Evolutionary conservation across 2,888 invertebrate species (phyloP).

Genomic region (Caenorhabditis auriculariae): DNA sequence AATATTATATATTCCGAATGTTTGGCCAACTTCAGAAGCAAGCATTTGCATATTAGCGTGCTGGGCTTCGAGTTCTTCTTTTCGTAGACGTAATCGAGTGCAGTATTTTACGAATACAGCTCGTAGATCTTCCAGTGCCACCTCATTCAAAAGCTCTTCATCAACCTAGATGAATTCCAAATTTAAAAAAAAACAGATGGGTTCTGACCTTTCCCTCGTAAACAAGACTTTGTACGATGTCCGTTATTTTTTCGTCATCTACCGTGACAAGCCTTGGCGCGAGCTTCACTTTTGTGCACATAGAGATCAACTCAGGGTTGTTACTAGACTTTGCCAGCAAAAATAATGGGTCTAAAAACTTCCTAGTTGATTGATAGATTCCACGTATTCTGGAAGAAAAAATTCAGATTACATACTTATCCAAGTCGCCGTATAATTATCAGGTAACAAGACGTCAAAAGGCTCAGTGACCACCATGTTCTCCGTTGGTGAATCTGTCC

Average conservation of each 20-base stretch:
- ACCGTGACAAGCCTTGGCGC: constrained; percentile 39
- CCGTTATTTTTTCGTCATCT: constrained; percentile 36
- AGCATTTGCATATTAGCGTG: constrained; percentile 36
- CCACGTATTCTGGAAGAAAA: constrained; percentile 1
- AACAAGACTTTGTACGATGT: constrained; percentile 28
- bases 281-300: constrained; percentile 19
- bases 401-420: constrained; percentile 43
- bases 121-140: constrained; percentile 49
- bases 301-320: constrained; percentile 24
- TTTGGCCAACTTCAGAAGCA: constrained; percentile 29
- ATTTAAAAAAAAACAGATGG: neutral
- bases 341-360: constrained; percentile 53
- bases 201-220: constrained; percentile 5
- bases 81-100: constrained; percentile 19
- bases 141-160: constrained; percentile 10
- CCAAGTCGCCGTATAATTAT: constrained; percentile 52
- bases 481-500: constrained; percentile 59
- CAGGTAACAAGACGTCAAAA: constrained; percentile 47
- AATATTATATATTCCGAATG: neutral
- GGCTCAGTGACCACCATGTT: constrained; percentile 49
- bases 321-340: constrained; percentile 41
- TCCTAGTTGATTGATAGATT: neutral
- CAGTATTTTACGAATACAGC: constrained; percentile 46
- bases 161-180: constrained; percentile 5
- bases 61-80: constrained; percentile 30